Evolutionary conservation across 2,797 vertebrate genomes (phyloP).

Genomic region (Anas capensis): DNA sequence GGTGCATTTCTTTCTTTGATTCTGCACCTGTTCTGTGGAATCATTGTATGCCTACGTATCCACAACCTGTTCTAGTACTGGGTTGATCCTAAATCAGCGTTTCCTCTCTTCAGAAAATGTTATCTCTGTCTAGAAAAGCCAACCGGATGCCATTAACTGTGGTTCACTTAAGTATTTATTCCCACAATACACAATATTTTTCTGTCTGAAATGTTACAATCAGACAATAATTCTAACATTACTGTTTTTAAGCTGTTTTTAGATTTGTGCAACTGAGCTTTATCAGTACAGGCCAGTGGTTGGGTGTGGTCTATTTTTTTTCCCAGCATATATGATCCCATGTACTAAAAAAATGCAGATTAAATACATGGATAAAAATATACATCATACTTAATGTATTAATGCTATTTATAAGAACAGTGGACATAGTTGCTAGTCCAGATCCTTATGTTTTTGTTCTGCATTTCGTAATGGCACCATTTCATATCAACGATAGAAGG

Average conservation of each 20-base stretch:
- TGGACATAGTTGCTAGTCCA: background rate
- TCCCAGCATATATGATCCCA: background rate
- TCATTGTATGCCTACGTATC: background rate
- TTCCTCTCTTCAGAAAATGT: background rate
- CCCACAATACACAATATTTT: background rate
- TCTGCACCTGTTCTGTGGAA: background rate
- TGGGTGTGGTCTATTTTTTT: background rate
- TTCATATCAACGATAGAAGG: background rate
- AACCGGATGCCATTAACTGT: background rate
- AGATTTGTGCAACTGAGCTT: background rate
- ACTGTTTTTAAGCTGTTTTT: background rate
- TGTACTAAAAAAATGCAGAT: background rate
- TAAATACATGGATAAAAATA: background rate
- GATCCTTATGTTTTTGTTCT: background rate
- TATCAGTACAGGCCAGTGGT: background rate
- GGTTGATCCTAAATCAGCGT: background rate
- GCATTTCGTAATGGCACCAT: background rate
- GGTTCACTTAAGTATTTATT: background rate
- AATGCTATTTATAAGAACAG: background rate
- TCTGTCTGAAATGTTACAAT: background rate
- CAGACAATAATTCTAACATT: background rate
- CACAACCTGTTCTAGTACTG: background rate
- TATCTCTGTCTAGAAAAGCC: background rate
- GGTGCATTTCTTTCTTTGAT: background rate
- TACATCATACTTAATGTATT: background rate